Conservation (phyloP, 2,888 invertebrate genomes). For the Candidula unifasciata region DNA sequence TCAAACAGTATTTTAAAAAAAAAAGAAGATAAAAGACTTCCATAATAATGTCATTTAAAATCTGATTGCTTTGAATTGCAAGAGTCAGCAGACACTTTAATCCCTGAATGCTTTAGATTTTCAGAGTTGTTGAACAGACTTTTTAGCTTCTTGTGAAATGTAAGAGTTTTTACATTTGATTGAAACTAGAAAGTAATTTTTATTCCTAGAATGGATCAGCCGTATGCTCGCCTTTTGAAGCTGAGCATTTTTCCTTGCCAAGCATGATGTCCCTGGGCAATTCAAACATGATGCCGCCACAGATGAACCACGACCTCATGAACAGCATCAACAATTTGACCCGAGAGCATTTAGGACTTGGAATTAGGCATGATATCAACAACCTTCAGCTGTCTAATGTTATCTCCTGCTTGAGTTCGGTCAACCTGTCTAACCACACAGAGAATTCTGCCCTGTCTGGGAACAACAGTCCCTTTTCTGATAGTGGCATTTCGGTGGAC, state of each 20-base stretch:
- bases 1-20: too few species aligned
- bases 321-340: slow-evolving; percentile 32
- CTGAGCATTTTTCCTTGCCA: slow-evolving; percentile 51
- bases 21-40: too few species aligned
- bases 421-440: slow-evolving; percentile 39
- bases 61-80: too few species aligned
- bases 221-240: slow-evolving; percentile 77
- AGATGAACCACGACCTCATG: slow-evolving; percentile 27
- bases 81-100: too few species aligned
- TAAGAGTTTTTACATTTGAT: too few species aligned
- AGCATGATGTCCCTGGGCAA: slow-evolving; percentile 22
- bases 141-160: too few species aligned
- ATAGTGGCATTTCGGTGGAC: slow-evolving; percentile 78
- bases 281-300: slow-evolving; percentile 27
- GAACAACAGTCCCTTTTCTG: slow-evolving; percentile 77
- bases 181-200: too few species aligned
- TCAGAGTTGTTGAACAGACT: too few species aligned
- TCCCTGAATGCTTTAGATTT: too few species aligned
- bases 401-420: slow-evolving; percentile 38
- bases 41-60: too few species aligned
- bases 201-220: slow-evolving; percentile 45
- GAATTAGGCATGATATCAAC: slow-evolving; percentile 33
- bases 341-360: slow-evolving; percentile 19
- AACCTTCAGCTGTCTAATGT: slow-evolving; percentile 43
- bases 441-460: slow-evolving; percentile 66